These are phyloP conservation scores for Drosophila kambysellisi DNA, from an alignment of 2,888 invertebrate genomes.

Conservation along the genomic window DNA sequence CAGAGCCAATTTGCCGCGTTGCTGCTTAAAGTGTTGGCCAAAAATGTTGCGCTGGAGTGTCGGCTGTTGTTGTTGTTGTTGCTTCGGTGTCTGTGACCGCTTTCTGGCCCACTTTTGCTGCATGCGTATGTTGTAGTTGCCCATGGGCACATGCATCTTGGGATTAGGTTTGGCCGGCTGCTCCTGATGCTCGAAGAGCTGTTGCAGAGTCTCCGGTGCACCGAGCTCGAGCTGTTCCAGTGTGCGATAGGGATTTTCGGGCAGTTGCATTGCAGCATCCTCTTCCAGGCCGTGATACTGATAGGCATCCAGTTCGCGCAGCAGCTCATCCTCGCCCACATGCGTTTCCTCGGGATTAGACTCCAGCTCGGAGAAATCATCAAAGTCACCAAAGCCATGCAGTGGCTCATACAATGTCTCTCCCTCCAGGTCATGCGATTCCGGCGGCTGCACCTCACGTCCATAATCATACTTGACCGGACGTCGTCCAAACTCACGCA, in stretches of 20 bases:
- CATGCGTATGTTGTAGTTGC: slow-evolving; percentile 74
- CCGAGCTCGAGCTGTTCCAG: slow-evolving; percentile 75
- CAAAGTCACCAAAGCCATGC: slow-evolving; percentile 72
- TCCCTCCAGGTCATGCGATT: slow-evolving; percentile 42
- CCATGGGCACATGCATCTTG: slow-evolving; percentile 41
- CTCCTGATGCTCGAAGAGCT: slow-evolving; percentile 79
- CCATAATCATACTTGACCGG: slow-evolving; percentile 80
- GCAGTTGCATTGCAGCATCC: slow-evolving; percentile 50
- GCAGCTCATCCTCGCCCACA: slow-evolving; percentile 74
- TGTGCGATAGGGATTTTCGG: slow-evolving; percentile 73
- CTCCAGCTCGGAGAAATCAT: slow-evolving; percentile 76
- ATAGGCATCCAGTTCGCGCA: slow-evolving; percentile 80
- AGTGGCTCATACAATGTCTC: slow-evolving; percentile 63
- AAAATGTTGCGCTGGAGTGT: slow-evolving; percentile 76
- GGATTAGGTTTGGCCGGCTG: slow-evolving; percentile 51
- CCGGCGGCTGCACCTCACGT: slow-evolving; percentile 74
- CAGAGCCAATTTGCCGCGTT: slow-evolving; percentile 68
- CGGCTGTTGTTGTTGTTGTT: slow-evolving; percentile 55
- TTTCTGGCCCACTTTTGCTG: slow-evolving; percentile 83
- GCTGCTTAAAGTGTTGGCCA: slow-evolving; percentile 75
- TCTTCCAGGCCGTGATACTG: slow-evolving; percentile 78
- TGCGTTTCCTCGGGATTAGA: slow-evolving; percentile 59
- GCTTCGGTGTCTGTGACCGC: slow-evolving; percentile 69
- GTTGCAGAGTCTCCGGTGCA: slow-evolving; percentile 75
- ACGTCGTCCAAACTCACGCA: slow-evolving; percentile 62